Evolutionary conservation across 2,797 vertebrate species (phyloP).

Genomic region (Typhlichthys subterraneus): DNA sequence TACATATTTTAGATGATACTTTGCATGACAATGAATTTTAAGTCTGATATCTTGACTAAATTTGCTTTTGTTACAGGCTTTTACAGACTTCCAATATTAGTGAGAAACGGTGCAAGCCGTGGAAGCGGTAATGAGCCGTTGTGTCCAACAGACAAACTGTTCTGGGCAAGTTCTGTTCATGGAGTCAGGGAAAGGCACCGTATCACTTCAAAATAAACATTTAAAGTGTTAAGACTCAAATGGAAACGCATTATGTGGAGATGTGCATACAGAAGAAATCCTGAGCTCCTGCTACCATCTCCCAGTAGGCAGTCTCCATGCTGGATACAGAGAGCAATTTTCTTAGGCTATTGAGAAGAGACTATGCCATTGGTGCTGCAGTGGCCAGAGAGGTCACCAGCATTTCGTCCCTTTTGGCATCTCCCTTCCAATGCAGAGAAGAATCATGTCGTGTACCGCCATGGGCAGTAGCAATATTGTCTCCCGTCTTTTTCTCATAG

Average conservation of each 20-base stretch:
- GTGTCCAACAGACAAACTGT: conserved; percentile 64
- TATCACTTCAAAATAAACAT: conserved; percentile 78
- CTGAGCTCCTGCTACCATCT: conserved; percentile 69
- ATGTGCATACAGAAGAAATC: conserved; percentile 72
- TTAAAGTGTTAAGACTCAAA: conserved; percentile 80
- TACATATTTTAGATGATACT: conserved; percentile 56
- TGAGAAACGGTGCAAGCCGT: conserved; percentile 59
- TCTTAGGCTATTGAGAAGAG: conserved; percentile 61
- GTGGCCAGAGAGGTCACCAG: conserved; percentile 57
- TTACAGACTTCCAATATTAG: conserved; percentile 65
- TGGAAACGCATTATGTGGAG: conserved; percentile 67
- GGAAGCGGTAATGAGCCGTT: conserved; percentile 45
- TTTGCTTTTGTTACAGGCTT: conserved; percentile 69
- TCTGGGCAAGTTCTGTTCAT: conserved; percentile 64
- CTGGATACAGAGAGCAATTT: conserved; percentile 56
- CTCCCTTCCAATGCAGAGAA: conserved; percentile 63
- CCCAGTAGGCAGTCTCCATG: conserved; percentile 57
- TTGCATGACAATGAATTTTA: conserved; percentile 59
- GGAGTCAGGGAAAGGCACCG: conserved; percentile 79
- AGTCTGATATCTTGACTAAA: conserved; percentile 51
- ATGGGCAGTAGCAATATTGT: conserved; percentile 47
- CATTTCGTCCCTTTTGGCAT: conserved; percentile 41
- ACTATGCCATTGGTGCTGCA: conserved; percentile 60
- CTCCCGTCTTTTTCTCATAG: conserved; percentile 79
- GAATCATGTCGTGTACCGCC: conserved; percentile 36